A percentile compares a stretch with the other conserved stretches of the same genome.
phyloP scores from a whole-genome alignment of 1,140 invertebrate species.

The Meloidogyne chitwoodi region DNA sequence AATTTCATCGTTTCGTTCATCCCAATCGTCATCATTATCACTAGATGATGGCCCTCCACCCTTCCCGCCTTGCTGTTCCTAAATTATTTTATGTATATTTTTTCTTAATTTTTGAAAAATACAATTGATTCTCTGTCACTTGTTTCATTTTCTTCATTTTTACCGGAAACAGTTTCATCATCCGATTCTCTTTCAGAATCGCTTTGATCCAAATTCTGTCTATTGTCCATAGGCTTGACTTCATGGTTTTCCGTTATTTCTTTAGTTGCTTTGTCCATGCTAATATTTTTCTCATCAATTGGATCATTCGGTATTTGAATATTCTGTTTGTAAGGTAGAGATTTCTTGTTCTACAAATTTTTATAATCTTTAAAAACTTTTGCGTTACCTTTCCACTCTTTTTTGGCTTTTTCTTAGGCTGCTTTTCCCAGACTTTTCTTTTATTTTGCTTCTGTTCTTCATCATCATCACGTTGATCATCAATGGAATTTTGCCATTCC shows the following conservation, averaged over 20 bases:
- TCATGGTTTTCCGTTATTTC: slow-evolving; percentile 64
- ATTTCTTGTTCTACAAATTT: slow-evolving; percentile 44
- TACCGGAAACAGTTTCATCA: slow-evolving; percentile 11
- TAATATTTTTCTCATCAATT: slow-evolving; percentile 61
- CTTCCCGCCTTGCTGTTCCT: slow-evolving; percentile 13
- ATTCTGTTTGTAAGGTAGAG: slow-evolving; percentile 56
- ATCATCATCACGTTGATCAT: slow-evolving; percentile 66
- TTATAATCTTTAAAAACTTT: slow-evolving; percentile 12
- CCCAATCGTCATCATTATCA: slow-evolving; percentile 31
- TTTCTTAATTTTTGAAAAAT: background rate
- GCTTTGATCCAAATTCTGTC: background rate
- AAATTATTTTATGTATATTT: background rate
- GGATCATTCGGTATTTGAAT: background rate
- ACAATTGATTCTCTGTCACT: background rate
- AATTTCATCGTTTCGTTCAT: background rate
- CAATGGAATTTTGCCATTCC: slow-evolving; percentile 1
- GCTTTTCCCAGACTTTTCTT: slow-evolving; percentile 44
- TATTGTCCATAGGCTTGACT: slow-evolving; percentile 4
- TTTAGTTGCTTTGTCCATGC: slow-evolving; percentile 62
- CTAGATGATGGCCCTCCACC: slow-evolving; percentile 6
- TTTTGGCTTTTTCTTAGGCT: slow-evolving; percentile 57
- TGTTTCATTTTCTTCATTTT: slow-evolving; percentile 31
- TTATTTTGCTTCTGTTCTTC: slow-evolving; percentile 28
- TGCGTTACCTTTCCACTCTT: slow-evolving; percentile 39
- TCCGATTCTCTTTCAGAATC: slow-evolving; percentile 7